A percentile compares a stretch with the other conserved stretches of the same genome.
These are phyloP conservation scores for Eueremaeus valkanovi DNA, from an alignment of 2,888 invertebrate species.

Conservation along the genomic window DNA sequence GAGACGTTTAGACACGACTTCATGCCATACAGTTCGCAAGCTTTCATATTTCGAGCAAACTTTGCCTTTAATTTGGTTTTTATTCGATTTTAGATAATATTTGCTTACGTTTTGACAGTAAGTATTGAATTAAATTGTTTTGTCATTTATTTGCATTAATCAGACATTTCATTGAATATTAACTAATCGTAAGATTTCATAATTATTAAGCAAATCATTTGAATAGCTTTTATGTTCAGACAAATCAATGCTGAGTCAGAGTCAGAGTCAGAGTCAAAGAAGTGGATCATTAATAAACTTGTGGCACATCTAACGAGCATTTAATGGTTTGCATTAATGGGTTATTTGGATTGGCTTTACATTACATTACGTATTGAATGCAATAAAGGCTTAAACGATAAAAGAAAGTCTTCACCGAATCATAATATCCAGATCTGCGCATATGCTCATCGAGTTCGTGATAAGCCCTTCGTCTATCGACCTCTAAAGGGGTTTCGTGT, in stretches of 20 bases:
- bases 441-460: constrained; percentile 46
- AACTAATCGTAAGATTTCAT: not conserved
- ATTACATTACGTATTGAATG: not conserved
- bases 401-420: too few relatives aligned
- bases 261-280: not conserved
- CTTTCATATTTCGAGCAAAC: constrained; percentile 1
- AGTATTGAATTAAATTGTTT: too few relatives aligned
- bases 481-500: constrained; percentile 49
- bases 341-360: not conserved
- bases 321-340: constrained; percentile 21
- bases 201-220: too few relatives aligned
- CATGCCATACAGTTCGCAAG: constrained; percentile 12
- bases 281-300: not conserved
- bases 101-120: too few relatives aligned
- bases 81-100: not conserved
- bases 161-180: not conserved
- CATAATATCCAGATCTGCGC: constrained; percentile 42
- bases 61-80: not conserved
- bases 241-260: not conserved
- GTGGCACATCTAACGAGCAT: constrained; percentile 7
- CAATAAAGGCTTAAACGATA: not conserved
- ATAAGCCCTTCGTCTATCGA: constrained; percentile 42
- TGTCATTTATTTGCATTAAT: not conserved
- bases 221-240: not conserved
- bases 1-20: not conserved